Evolutionary conservation across 2,113 vertebrate species (phyloP), one percentile per base, ranked within the genome.

Genomic region (Micromys minutus): DNA sequence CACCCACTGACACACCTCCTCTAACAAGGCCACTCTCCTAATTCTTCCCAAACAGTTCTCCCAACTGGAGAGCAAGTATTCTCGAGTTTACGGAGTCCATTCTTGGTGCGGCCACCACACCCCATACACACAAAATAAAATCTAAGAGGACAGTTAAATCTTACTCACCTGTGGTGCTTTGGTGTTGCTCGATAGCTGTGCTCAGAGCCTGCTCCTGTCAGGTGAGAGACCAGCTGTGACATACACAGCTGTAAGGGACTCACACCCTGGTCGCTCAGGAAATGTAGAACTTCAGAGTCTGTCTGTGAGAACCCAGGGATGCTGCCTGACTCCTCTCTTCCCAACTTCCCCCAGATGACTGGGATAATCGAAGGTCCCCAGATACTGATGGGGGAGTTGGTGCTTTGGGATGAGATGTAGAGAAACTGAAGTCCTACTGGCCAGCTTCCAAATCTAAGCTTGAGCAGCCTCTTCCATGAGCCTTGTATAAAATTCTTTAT

Each of bases 151-250:
- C 9, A 19, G 16, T 1, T 34, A 91, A 29, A 50, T 80, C 55
- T 91, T 84, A 67, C 71, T 50, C n/a, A 79, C 22, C 47, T 77
- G 45, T 88, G 21, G 57, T 88, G 93, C 77, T 63, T 76, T 65
- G 61, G 50, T 5, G 3, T 63, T 86, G 15, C 19, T 90, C 17
- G 65, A 7, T 36, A 61, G 29, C 22, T 71, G 7, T 45, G 29
- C 39, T 85, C 39, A 87, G 47, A 93, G 92, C 79, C 79, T 67
- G 94, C 80, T 89, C 79, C 61, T 95, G 42, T 89, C 47, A 89
- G 75, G 50, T 11, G 65, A 61, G 31, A 91, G 8, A 72, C 26
- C 34, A 4, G 39, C 85, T 69, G 90, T 47, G 24, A 76, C 47
- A 65, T 93, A 39, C 31, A 15, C 59, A 83, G 57, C 39, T 81